A percentile compares a stretch with the other conserved stretches of the same genome.
Evolutionary conservation across 2,797 vertebrate genomes (phyloP).

Genomic region (Eleutherodactylus coqui): DNA sequence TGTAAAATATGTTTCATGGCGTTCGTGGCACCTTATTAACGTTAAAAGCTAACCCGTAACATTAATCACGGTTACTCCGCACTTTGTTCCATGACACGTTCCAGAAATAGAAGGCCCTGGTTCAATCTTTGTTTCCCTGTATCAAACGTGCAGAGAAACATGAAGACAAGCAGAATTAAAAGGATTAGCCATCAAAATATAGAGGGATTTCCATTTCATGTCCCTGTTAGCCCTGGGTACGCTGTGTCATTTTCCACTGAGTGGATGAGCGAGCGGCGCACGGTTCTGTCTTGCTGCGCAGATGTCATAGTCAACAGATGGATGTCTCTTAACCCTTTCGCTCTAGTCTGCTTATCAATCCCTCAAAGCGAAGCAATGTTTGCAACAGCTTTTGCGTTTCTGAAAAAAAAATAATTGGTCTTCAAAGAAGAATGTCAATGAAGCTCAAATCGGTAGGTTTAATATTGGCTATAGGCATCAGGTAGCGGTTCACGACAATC

Average conservation of each 20-base stretch:
- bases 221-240: slow-evolving; percentile 14
- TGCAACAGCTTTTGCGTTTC: neutral
- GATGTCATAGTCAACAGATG: slow-evolving; percentile 17
- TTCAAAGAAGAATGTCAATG: neutral
- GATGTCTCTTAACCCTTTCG: neutral
- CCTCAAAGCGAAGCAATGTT: neutral
- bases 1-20: slow-evolving; percentile 72
- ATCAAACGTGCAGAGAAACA: neutral
- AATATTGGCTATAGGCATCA: neutral
- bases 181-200: slow-evolving; percentile 12
- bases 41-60: slow-evolving; percentile 71
- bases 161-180: slow-evolving; percentile 42
- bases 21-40: slow-evolving; percentile 75
- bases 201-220: slow-evolving; percentile 29
- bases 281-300: neutral
- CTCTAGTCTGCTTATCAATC: neutral
- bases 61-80: slow-evolving; percentile 60
- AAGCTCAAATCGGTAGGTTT: too few species aligned
- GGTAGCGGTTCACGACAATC: neutral
- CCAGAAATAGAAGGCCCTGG: slow-evolving; percentile 50
- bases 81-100: slow-evolving; percentile 61
- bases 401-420: neutral
- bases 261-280: neutral
- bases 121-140: slow-evolving; percentile 33
- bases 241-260: slow-evolving; percentile 6